Conservation (phyloP, 2,113 vertebrate species). For the Gopherus evgoodei region DNA sequence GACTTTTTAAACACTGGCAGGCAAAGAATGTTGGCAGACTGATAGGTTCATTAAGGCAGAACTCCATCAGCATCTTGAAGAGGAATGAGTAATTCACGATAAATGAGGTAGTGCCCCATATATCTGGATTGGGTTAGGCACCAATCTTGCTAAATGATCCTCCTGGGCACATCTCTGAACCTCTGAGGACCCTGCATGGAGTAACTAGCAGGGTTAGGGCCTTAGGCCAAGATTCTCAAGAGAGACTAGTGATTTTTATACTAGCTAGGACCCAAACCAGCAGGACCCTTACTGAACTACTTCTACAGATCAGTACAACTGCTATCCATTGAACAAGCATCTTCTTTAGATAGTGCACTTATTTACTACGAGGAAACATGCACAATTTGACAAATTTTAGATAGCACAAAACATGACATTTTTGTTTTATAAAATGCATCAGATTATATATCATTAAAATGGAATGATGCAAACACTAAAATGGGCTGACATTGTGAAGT, state of each 20-base stretch:
- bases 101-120: not conserved
- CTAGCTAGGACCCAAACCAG: not conserved
- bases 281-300: conserved; percentile 20
- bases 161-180: not conserved
- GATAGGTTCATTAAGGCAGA: not conserved
- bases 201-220: not conserved
- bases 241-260: not conserved
- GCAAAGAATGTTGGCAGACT: not conserved
- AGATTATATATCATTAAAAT: conserved; percentile 69
- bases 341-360: not conserved
- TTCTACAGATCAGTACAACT: conserved; percentile 34
- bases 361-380: conserved; percentile 38
- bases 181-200: not conserved
- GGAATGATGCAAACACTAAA: conserved; percentile 61
- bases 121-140: not conserved
- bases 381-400: conserved; percentile 61
- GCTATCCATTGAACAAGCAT: conserved; percentile 26
- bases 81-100: not conserved
- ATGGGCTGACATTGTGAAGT: conserved; percentile 22
- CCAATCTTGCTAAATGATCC: not conserved
- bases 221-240: not conserved
- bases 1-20: not conserved
- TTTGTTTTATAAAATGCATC: conserved; percentile 58
- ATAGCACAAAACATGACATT: conserved; percentile 45
- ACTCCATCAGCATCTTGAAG: not conserved